Evolutionary conservation across 2,113 vertebrate genomes (phyloP).

Genomic region (Pangasianodon hypophthalmus): DNA sequence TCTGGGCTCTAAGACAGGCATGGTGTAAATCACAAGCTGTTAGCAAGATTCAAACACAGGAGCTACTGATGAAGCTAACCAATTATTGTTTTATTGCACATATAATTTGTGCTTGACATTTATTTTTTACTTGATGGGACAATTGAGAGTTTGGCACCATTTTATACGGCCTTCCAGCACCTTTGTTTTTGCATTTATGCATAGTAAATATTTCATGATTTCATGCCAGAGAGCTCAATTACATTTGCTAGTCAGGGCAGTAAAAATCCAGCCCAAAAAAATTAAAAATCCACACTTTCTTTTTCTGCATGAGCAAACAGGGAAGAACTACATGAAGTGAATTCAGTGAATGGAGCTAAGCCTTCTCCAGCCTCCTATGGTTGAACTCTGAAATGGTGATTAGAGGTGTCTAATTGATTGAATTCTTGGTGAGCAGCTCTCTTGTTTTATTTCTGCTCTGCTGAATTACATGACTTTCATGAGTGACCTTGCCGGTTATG

Average conservation of each 20-base stretch:
- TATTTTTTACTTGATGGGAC: slow-evolving; percentile 14
- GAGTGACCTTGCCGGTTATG: slow-evolving; percentile 10
- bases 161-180: slow-evolving; percentile 1
- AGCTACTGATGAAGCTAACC: slow-evolving; percentile 24
- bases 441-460: slow-evolving; percentile 11
- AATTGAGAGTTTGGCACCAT: slow-evolving; percentile 21
- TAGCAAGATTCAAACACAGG: slow-evolving; percentile 1
- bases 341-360: neutral
- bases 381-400: slow-evolving; percentile 18
- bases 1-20: neutral
- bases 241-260: slow-evolving; percentile 19
- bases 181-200: slow-evolving; percentile 22
- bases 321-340: neutral
- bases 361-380: neutral
- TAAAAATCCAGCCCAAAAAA: neutral
- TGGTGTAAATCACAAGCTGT: slow-evolving; percentile 3
- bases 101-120: slow-evolving; percentile 12
- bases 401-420: slow-evolving; percentile 13
- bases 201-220: slow-evolving; percentile 21
- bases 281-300: neutral
- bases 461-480: neutral
- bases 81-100: slow-evolving; percentile 14
- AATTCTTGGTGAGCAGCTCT: neutral
- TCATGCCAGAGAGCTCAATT: neutral
- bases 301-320: neutral